Evolutionary conservation across 2,797 vertebrate genomes (phyloP), one percentile per base, ranked within the genome.

Genomic region (Tiaroga cobitis): DNA sequence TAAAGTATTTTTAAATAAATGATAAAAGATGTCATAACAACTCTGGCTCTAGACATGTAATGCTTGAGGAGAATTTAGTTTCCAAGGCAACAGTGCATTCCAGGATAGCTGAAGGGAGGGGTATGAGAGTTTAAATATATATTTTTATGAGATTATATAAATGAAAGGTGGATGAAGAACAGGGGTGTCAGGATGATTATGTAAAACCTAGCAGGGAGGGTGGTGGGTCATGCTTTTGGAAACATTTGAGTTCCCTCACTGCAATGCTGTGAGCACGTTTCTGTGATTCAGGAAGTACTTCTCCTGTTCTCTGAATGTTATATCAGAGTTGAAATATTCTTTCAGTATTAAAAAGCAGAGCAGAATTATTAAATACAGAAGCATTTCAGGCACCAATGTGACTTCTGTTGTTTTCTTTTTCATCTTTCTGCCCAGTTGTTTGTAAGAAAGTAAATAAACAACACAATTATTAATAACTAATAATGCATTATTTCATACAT

Each of bases 131-230:
- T 93, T 89, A 90, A 93, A 94, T 94, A 92, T 88, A 93, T 74
- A 94, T 93, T 95, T 95, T 94, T 92, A 95, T 95, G 92, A 94
- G 92, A 92, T 90, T 93, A 90, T 92, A 94, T 90, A 93, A 94
- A 95, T 87, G 88, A 89, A 90, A 91, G 88, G 89, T 92, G 88
- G 93, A 92, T 49, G n/a, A 86, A 89, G 90, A 92, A 89, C 84
- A 87, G 86, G n/a, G 32, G 89, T 91, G 90, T 90, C 80, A 89
- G 83, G 19, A 56, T 88, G 85, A 87, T 92, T 92, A 92, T 89
- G 90, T 91, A 89, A 92, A 80, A 86, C 39, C 61, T 63, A 41
- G 29, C 19, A 70, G 69, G 41, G 37, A 61, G 72, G 70, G 72
- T 56, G 65, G 29, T 69, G 82, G 54, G 79, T 85, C 72, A 78